Percentiles rank a stretch among this genome's conserved stretches.
phyloP scores from a whole-genome alignment of 2,113 vertebrate genomes.

The Brachypodius melanocephalos region DNA sequence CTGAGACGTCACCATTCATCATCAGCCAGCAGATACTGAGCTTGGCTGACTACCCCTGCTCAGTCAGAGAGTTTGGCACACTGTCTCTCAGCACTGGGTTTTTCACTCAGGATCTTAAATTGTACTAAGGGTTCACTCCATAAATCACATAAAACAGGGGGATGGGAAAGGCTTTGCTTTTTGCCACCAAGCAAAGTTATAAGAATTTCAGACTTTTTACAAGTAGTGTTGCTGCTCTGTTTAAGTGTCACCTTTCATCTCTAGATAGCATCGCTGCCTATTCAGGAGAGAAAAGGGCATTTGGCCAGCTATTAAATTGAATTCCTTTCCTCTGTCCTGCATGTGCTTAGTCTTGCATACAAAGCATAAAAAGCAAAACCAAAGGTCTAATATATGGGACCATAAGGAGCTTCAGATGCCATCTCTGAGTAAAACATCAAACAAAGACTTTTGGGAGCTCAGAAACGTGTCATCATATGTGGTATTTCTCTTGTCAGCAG shows the following conservation, averaged over 20 bases:
- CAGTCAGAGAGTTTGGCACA: conserved; percentile 29
- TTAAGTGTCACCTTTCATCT: conserved; percentile 25
- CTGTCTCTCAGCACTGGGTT: conserved; percentile 26
- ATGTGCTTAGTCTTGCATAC: not conserved
- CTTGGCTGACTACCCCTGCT: not conserved
- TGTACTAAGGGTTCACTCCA: not conserved
- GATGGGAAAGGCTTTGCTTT: not conserved
- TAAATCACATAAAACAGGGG: not conserved
- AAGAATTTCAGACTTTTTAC: conserved; percentile 27
- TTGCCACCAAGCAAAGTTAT: not conserved
- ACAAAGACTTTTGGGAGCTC: not conserved
- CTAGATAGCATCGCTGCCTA: not conserved
- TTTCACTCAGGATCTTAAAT: conserved; percentile 12
- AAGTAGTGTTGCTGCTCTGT: not conserved
- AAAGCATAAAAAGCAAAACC: not conserved
- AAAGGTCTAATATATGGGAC: not conserved
- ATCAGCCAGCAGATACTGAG: conserved; percentile 28
- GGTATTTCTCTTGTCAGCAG: conserved; percentile 4
- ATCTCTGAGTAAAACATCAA: conserved; percentile 2
- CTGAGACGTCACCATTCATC: conserved; percentile 12
- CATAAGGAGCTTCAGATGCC: not conserved
- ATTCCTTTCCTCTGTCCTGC: not conserved
- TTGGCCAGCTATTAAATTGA: not conserved
- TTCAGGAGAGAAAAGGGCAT: conserved; percentile 30
- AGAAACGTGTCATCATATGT: not conserved